These are phyloP conservation scores for Ommatoiulus sabulosus DNA, from an alignment of 2,888 invertebrate species.

Conservation along the genomic window DNA sequence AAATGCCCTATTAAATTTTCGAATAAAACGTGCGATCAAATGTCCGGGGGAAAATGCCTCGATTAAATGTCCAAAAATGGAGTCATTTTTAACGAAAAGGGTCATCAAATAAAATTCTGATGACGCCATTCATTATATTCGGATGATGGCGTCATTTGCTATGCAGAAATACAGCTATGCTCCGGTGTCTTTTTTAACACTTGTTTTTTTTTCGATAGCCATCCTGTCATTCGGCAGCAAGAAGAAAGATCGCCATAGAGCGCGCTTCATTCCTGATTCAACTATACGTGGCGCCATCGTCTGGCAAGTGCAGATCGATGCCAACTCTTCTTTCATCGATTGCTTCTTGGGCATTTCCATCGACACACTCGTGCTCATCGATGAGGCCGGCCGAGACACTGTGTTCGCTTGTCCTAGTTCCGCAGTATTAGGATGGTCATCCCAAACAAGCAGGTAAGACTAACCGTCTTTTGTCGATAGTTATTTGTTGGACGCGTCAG, in stretches of 20 bases:
- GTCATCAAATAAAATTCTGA: no score
- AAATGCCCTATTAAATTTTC: no score
- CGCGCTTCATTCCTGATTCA: slow-evolving; percentile 80
- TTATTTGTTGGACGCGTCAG: background rate
- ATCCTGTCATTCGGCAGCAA: slow-evolving; percentile 80
- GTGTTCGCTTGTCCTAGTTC: slow-evolving; percentile 88
- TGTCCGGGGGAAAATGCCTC: no score
- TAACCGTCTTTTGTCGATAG: background rate
- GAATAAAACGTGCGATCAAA: no score
- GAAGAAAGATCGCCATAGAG: slow-evolving; percentile 82
- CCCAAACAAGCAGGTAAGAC: slow-evolving; percentile 72
- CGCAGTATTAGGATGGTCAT: slow-evolving; percentile 81
- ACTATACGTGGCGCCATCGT: slow-evolving; percentile 80
- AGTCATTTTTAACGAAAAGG: no score
- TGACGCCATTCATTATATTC: no score
- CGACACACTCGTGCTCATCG: slow-evolving; percentile 88
- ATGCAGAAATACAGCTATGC: no score
- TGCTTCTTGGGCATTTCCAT: slow-evolving; percentile 88
- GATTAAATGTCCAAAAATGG: no score
- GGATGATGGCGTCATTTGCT: no score
- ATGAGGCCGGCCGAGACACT: slow-evolving; percentile 83
- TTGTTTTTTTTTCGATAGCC: slow-evolving; percentile 70
- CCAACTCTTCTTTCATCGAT: slow-evolving; percentile 71
- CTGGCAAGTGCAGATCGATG: slow-evolving; percentile 78
- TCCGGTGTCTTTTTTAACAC: no score